Conservation (phyloP, 2,113 vertebrate genomes). For the Indicator indicator region DNA sequence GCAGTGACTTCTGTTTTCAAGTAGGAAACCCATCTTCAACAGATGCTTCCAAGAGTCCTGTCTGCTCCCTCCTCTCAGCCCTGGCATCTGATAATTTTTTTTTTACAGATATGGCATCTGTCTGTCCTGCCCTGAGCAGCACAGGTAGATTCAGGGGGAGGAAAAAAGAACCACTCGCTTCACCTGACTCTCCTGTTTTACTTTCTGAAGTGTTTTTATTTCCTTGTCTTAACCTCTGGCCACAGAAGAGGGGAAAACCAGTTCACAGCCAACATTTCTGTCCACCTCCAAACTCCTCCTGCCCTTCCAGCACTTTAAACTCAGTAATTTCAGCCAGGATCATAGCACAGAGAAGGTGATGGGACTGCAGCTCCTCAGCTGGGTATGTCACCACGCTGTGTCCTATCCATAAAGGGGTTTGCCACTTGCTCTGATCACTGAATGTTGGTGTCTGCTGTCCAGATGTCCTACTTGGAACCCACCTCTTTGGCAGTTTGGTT, state of each 20-base stretch:
- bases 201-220: neutral
- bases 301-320: neutral
- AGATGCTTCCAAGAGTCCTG: neutral
- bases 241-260: neutral
- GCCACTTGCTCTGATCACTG: neutral
- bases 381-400: neutral
- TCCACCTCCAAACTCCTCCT: neutral
- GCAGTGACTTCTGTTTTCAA: neutral
- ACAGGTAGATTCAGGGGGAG: neutral
- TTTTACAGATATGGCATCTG: neutral
- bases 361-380: neutral
- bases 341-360: neutral
- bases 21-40: neutral
- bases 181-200: neutral
- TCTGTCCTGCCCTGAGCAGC: neutral
- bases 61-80: neutral
- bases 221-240: neutral
- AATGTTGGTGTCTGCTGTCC: neutral
- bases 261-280: neutral
- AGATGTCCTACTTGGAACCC: neutral
- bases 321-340: neutral
- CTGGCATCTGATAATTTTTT: neutral
- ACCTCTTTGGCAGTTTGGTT: neutral
- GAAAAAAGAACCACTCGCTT: neutral
- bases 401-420: neutral